These are phyloP conservation scores for Pachypanchax playfairii DNA, from an alignment of 2,113 vertebrate species.

Conservation along the genomic window DNA sequence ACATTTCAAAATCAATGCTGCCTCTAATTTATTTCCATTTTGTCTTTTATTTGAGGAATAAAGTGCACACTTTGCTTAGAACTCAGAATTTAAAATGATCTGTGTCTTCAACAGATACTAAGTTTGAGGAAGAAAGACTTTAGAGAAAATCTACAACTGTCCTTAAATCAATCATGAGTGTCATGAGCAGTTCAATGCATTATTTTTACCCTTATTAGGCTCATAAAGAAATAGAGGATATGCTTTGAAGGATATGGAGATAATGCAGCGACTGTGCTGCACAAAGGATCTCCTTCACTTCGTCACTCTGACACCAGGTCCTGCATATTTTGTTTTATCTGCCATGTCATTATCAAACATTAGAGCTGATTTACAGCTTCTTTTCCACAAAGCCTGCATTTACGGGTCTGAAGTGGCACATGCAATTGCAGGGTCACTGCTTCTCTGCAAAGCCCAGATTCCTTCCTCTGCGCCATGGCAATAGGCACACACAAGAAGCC, in stretches of 20 bases:
- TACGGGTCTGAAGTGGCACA: slow-evolving; percentile 66
- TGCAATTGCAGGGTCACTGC: slow-evolving; percentile 70
- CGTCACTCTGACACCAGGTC: slow-evolving; percentile 48
- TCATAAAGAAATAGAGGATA: slow-evolving; percentile 40
- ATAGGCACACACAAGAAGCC: slow-evolving; percentile 54
- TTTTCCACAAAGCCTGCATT: slow-evolving; percentile 72
- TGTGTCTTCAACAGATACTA: slow-evolving; percentile 9
- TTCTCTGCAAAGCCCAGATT: slow-evolving; percentile 64
- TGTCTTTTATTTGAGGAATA: background rate
- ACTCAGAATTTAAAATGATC: slow-evolving; percentile 13
- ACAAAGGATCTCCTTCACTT: slow-evolving; percentile 61
- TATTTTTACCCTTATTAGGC: slow-evolving; percentile 54
- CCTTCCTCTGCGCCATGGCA: slow-evolving; percentile 47
- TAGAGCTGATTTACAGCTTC: slow-evolving; percentile 61
- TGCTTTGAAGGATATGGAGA: slow-evolving; percentile 43
- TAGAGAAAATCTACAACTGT: slow-evolving; percentile 24
- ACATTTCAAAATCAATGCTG: slow-evolving; percentile 18
- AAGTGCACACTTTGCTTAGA: slow-evolving; percentile 2
- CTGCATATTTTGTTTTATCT: slow-evolving; percentile 68
- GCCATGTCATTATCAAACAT: slow-evolving; percentile 61
- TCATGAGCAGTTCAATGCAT: slow-evolving; percentile 37
- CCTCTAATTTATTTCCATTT: slow-evolving; percentile 21
- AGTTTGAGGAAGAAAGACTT: slow-evolving; percentile 15
- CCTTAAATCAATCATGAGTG: slow-evolving; percentile 26
- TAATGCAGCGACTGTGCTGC: slow-evolving; percentile 43